Evolutionary conservation across 2,888 invertebrate species (phyloP), one percentile per base, ranked within the genome.

Genomic region (Empis livida): DNA sequence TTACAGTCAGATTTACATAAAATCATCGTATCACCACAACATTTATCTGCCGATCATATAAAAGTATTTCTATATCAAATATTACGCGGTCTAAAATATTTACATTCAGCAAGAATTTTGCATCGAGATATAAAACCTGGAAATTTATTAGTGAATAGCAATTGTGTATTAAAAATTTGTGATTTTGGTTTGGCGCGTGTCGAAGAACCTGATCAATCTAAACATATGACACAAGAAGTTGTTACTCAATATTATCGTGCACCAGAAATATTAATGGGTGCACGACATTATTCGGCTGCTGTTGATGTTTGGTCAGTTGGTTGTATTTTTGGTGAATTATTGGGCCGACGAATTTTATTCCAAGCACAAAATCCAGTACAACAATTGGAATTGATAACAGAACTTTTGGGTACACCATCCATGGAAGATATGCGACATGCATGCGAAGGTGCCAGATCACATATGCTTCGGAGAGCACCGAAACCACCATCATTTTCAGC

Each of bases 11-110:
- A 99, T 80, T 81, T 99, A 62, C 99, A 99, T 78, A 97, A 97
- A 80, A 99, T 99, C 72, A 99, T 99, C 73, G 97, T 99, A 62
- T 97, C 97, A 60, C 95, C 96, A 57, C 99, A 99, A 73, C 94
- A 94, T 64, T 84, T 99, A 59, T 94, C 96, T 62, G 84, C 95
- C 57, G 99, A 99, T 77, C 99, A 99, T 80, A 95, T 99, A 75
- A 99, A 99, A 84, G 96, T 99, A 74, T 99, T 99, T 82, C 88
- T 99, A 63, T 99, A 99, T 75, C 99, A 99, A 78, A 97, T 99
- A 73, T 82, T 99, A 63, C 82, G 99, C 79, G 97, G 96, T 85
- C 76, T 99, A 61, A 97, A 97, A 74, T 99, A 99, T 77, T 80
- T 99, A 60, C 99, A 99, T 74, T 96, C 96, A 51, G 95, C 97